Conservation (phyloP, 2,113 vertebrate species). For the Tapirus terrestris region DNA sequence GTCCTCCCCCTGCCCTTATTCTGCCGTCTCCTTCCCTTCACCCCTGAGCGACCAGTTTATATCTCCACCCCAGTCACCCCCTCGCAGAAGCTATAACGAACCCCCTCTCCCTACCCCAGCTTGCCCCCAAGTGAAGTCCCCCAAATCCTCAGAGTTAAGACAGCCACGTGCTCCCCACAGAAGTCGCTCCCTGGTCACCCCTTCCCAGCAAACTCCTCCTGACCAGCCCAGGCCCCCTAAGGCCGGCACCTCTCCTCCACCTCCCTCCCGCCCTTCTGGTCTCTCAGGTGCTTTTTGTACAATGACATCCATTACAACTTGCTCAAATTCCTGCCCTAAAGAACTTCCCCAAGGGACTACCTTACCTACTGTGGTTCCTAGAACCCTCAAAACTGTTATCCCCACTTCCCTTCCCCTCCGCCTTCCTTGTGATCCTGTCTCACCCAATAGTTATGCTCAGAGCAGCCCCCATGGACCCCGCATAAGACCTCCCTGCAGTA, state of each 20-base stretch:
- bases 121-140: conserved; percentile 30
- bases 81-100: conserved; percentile 58
- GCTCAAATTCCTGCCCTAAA: conserved; percentile 46
- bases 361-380: not conserved
- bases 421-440: conserved; percentile 44
- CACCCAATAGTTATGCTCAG: conserved; percentile 34
- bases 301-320: conserved; percentile 6
- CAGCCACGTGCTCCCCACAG: not conserved
- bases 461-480: not conserved
- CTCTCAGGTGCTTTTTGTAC: not conserved
- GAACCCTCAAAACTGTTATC: conserved; percentile 32
- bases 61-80: conserved; percentile 28
- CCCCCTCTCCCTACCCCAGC: not conserved
- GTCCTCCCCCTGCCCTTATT: not conserved
- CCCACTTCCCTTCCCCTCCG: conserved; percentile 50
- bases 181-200: conserved; percentile 36
- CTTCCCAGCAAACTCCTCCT: not conserved
- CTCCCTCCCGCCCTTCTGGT: not conserved
- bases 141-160: conserved; percentile 45
- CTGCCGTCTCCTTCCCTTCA: conserved; percentile 4
- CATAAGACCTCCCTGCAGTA: conserved; percentile 29
- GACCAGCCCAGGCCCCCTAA: not conserved
- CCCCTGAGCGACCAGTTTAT: conserved; percentile 25
- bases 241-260: not conserved
- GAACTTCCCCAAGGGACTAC: not conserved